Evolutionary conservation across 2,113 vertebrate species (phyloP).

Genomic region (Gnathonemus echidnorhynchus): DNA sequence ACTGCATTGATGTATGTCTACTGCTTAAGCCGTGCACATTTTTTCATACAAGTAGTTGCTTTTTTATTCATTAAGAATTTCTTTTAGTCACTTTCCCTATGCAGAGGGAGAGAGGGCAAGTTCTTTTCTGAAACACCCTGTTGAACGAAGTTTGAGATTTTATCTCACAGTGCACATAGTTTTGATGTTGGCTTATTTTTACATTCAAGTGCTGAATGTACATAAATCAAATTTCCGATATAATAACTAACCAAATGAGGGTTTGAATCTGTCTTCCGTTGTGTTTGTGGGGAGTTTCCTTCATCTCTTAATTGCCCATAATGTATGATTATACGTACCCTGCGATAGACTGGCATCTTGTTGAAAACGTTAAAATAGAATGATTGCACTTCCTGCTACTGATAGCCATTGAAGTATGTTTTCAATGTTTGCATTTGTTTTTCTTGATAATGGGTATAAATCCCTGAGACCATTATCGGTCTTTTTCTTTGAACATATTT

Average conservation of each 20-base stretch:
- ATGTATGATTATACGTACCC: not conserved
- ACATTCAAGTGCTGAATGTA: not conserved
- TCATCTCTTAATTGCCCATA: not conserved
- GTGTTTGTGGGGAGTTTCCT: not conserved
- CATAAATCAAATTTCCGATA: not conserved
- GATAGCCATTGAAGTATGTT: too few species aligned
- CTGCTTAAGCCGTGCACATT: not conserved
- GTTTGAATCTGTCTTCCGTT: too few species aligned
- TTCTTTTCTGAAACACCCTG: not conserved
- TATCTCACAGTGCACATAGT: not conserved
- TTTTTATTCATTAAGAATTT: not conserved
- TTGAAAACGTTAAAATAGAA: too few species aligned
- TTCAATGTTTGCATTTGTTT: too few species aligned
- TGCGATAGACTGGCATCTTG: not conserved
- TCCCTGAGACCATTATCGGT: too few species aligned
- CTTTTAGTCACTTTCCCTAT: not conserved
- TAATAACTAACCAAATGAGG: not conserved
- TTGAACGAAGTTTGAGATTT: not conserved
- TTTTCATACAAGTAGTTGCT: not conserved
- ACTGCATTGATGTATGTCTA: not conserved
- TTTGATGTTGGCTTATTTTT: not conserved
- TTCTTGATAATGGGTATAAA: too few species aligned
- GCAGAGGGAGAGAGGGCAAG: not conserved
- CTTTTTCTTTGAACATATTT: too few species aligned
- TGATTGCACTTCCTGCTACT: too few species aligned